phyloP scores from a whole-genome alignment of 2,113 vertebrate genomes.

The Rhinopomastus cyanomelas region DNA sequence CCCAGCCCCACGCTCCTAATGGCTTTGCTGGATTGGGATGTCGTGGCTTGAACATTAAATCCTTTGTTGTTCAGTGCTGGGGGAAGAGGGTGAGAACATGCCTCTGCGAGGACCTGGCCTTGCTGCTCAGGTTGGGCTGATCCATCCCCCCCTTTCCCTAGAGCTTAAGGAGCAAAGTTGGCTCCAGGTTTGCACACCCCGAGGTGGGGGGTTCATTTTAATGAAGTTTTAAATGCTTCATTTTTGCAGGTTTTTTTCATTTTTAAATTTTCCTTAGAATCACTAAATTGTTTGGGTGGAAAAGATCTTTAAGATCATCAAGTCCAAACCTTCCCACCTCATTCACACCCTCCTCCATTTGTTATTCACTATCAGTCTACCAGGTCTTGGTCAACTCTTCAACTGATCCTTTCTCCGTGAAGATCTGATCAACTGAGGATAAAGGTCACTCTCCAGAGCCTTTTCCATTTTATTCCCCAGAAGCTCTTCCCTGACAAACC shows the following conservation, averaged over 20 bases:
- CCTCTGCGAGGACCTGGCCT: neutral
- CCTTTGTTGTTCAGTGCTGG: neutral
- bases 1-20: neutral
- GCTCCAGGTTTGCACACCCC: neutral
- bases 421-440: neutral
- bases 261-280: neutral
- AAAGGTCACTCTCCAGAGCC: neutral
- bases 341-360: neutral
- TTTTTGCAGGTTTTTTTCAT: neutral
- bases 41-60: neutral
- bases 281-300: neutral
- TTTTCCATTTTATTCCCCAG: neutral
- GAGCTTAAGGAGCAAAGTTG: rapidly evolving
- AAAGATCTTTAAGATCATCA: neutral
- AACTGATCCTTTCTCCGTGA: neutral
- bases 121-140: neutral
- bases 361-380: neutral
- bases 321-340: neutral
- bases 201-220: neutral
- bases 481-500: neutral
- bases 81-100: neutral
- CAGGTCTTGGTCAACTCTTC: neutral
- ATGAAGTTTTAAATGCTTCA: neutral
- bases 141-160: neutral
- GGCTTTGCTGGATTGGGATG: neutral